Percentiles rank a stretch among this genome's conserved stretches.
Conservation (phyloP, 2,113 vertebrate species). For the Erythrolamprus reginae region DNA sequence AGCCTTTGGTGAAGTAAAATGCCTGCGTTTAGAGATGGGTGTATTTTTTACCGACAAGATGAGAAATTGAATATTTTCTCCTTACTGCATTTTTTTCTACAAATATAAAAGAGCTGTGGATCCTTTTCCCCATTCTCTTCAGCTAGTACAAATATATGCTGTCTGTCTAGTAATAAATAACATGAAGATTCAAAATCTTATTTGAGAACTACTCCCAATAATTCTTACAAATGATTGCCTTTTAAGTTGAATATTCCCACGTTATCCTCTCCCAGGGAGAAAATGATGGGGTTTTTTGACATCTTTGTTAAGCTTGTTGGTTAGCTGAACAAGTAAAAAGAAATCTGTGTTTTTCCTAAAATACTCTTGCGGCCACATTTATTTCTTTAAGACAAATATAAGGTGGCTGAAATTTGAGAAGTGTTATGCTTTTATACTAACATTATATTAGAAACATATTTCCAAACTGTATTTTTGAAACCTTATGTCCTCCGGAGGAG, state of each 20-base stretch:
- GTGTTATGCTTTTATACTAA: not conserved
- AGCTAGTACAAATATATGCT: not conserved
- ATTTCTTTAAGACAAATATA: not conserved
- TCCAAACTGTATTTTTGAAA: not conserved
- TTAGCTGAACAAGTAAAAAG: not conserved
- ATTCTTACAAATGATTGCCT: not conserved
- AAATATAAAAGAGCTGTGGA: not conserved
- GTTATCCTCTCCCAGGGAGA: not conserved
- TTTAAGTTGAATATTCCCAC: not conserved
- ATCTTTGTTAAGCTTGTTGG: not conserved
- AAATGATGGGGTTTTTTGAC: not conserved
- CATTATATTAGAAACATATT: not conserved
- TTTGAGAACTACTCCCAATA: not conserved
- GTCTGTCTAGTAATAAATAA: not conserved
- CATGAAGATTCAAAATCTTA: not conserved
- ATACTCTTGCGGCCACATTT: not conserved
- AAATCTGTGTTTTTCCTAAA: not conserved
- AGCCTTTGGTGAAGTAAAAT: not conserved
- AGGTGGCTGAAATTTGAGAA: not conserved
- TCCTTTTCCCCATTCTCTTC: not conserved
- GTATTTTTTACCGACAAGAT: not conserved
- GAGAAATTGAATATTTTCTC: not conserved
- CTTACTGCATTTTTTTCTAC: not conserved
- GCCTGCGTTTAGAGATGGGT: not conserved
- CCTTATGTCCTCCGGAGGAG: not conserved